Percentiles rank a stretch among this genome's conserved stretches.
Conservation (phyloP, 1,140 invertebrate genomes). For the Drosophila leontia region DNA sequence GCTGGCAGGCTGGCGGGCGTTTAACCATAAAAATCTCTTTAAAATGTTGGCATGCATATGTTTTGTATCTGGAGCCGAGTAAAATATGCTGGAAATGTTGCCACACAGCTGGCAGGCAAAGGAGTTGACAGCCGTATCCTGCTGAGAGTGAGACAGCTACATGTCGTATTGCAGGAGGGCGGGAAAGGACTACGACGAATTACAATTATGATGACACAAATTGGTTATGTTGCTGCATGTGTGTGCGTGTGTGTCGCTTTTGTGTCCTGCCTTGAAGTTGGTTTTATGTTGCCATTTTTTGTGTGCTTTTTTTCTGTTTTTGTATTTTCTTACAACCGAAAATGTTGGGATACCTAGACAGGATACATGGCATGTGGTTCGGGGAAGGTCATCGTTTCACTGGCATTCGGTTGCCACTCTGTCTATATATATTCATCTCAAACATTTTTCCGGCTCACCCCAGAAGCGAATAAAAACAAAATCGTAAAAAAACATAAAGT, state of each 20-base stretch:
- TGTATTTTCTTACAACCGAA: conserved; percentile 44
- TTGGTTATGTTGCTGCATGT: conserved; percentile 73
- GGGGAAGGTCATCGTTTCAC: conserved; percentile 64
- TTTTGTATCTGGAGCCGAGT: conserved; percentile 21
- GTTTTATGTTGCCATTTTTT: conserved; percentile 24
- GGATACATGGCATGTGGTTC: conserved; percentile 65
- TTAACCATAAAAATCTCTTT: conserved; percentile 32
- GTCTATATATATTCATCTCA: conserved; percentile 9
- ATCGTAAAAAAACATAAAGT: conserved; percentile 78
- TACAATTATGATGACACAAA: conserved; percentile 83
- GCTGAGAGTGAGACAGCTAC: conserved; percentile 30
- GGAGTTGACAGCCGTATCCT: conserved; percentile 54
- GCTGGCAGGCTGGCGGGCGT: conserved; percentile 8
- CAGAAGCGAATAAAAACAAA: conserved; percentile 68
- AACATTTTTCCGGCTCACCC: conserved; percentile 30
- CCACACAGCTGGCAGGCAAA: conserved; percentile 36
- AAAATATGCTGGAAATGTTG: conserved; percentile 51
- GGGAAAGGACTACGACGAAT: conserved; percentile 52
- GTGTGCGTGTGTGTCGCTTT: conserved; percentile 33
- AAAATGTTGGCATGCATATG: conserved; percentile 40
- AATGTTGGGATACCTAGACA: conserved; percentile 67
- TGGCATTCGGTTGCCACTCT: conserved; percentile 45
- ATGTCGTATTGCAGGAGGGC: conserved; percentile 3
- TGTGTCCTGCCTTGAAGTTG: conserved; percentile 44
- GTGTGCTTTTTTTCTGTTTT: conserved; percentile 13